phyloP scores from a whole-genome alignment of 92 coral and sea anemone genomes.

The Palythoa grandis region DNA sequence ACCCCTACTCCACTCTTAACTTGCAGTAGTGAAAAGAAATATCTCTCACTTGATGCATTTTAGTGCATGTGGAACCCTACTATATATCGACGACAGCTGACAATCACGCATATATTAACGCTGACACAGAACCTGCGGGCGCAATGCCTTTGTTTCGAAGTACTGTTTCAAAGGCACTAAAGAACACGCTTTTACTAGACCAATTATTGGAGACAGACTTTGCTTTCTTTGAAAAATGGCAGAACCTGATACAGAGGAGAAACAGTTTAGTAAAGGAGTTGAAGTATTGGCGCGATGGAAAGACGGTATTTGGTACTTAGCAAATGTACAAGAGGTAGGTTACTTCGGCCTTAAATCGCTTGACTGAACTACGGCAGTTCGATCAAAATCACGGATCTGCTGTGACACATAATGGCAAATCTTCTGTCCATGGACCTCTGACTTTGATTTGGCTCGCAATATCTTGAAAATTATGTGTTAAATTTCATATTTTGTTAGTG shows the following conservation, averaged over 20 bases:
- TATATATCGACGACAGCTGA: background rate
- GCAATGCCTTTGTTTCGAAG: constrained; percentile 33
- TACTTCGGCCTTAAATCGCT: background rate
- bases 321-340: constrained; percentile 36
- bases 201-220: background rate
- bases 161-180: background rate
- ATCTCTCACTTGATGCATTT: too few species aligned
- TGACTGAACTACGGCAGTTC: background rate
- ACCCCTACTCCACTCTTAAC: too few species aligned
- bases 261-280: constrained; percentile 38
- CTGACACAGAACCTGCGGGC: constrained; percentile 19
- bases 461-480: background rate
- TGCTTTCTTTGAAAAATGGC: constrained; percentile 20
- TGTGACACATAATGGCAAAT: background rate
- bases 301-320: constrained; percentile 44
- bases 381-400: background rate
- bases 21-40: too few species aligned
- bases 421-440: background rate
- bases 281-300: constrained; percentile 44
- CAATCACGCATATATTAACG: background rate
- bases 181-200: background rate
- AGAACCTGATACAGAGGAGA: constrained; percentile 8
- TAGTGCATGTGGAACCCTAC: too few species aligned
- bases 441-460: background rate
- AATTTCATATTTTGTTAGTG: background rate